A percentile compares a stretch with the other conserved stretches of the same genome.
Conservation (phyloP, 2,888 invertebrate species). For the Cataglyphis albicans region DNA sequence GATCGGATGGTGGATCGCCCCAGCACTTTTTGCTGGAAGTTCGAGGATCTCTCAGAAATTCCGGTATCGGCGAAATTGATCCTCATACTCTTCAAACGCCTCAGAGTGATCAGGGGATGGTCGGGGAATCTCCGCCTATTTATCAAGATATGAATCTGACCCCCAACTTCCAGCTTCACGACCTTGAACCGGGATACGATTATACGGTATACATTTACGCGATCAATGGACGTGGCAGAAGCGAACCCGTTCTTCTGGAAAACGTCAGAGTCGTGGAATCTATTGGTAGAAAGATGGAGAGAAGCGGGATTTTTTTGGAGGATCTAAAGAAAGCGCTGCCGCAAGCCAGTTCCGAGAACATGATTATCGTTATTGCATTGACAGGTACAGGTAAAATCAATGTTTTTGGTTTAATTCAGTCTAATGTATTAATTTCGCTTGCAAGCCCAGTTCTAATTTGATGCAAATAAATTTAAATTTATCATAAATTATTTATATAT, state of each 20-base stretch:
- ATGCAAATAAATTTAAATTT: background rate
- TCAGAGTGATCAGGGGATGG: conserved; percentile 80
- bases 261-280: conserved; percentile 87
- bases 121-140: conserved; percentile 79
- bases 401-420: background rate
- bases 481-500: background rate
- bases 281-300: conserved; percentile 77
- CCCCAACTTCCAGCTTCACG: conserved; percentile 91
- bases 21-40: conserved; percentile 94
- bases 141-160: conserved; percentile 83
- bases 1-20: conserved; percentile 93
- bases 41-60: conserved; percentile 78
- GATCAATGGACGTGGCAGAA: conserved; percentile 93
- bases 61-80: conserved; percentile 81
- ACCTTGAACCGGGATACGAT: conserved; percentile 91
- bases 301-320: conserved; percentile 78
- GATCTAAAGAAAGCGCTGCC: conserved; percentile 81
- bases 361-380: conserved; percentile 82
- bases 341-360: conserved; percentile 75
- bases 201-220: conserved; percentile 94
- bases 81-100: conserved; percentile 82
- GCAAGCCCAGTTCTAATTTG: background rate
- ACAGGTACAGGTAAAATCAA: conserved; percentile 77
- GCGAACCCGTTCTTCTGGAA: conserved; percentile 91
- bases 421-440: conserved; percentile 5